Conservation (phyloP, 2,797 vertebrate species). For the Pseudochromis fuscus region DNA sequence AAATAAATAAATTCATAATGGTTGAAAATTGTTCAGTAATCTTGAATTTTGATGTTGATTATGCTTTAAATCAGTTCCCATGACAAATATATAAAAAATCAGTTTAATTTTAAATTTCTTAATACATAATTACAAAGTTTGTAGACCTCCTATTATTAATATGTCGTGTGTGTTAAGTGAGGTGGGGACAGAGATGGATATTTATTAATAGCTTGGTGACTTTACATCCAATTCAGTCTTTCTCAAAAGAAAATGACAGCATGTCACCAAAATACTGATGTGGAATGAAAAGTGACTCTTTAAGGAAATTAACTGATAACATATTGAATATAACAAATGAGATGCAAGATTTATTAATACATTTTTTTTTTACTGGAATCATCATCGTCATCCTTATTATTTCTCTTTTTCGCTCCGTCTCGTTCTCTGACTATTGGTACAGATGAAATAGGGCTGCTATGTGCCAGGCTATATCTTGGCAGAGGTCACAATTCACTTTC, state of each 20-base stretch:
- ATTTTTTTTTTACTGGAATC: neutral
- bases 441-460: slow-evolving; percentile 50
- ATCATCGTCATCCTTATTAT: neutral
- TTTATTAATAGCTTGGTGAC: no score
- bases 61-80: no score
- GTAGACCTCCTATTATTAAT: no score
- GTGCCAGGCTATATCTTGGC: slow-evolving; percentile 67
- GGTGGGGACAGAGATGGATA: no score
- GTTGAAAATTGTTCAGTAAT: no score
- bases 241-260: slow-evolving; percentile 36
- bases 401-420: slow-evolving; percentile 3
- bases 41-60: no score
- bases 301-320: slow-evolving; percentile 2
- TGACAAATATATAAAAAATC: no score
- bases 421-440: slow-evolving; percentile 14
- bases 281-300: no score
- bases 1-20: no score
- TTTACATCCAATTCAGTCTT: slow-evolving; percentile 8
- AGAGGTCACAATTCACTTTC: slow-evolving; percentile 77
- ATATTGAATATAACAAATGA: slow-evolving; percentile 10
- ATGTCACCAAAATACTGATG: slow-evolving; percentile 30
- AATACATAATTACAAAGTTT: no score
- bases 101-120: no score
- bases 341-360: neutral
- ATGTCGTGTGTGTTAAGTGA: no score